Conservation (phyloP, 2,888 invertebrate species). For the Ryuthela nishihirai region DNA sequence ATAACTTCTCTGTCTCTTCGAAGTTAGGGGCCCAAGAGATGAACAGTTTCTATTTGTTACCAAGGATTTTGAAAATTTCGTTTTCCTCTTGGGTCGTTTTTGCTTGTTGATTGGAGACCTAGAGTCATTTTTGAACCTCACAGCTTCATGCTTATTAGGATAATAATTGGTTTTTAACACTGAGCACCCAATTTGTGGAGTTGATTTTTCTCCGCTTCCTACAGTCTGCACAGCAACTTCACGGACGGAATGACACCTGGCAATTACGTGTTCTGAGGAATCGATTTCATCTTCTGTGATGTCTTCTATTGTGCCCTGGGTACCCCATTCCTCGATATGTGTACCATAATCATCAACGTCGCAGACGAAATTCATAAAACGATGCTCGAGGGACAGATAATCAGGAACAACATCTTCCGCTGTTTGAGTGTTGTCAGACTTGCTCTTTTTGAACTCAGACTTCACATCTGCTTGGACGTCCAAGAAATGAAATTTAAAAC, state of each 20-base stretch:
- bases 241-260: background rate
- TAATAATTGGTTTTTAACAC: background rate
- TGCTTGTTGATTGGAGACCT: too few relatives aligned
- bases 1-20: conserved; percentile 4
- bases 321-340: conserved; percentile 10
- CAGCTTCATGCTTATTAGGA: background rate
- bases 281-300: conserved; percentile 30
- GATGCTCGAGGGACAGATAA: too few relatives aligned
- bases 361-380: conserved; percentile 10
- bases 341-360: conserved; percentile 24
- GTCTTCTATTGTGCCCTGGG: too few relatives aligned
- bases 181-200: too few relatives aligned
- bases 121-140: background rate
- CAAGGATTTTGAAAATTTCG: background rate
- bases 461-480: too few relatives aligned
- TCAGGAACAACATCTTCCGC: too few relatives aligned
- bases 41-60: conserved; percentile 17
- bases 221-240: background rate
- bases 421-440: conserved; percentile 7
- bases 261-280: background rate
- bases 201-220: background rate
- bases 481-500: conserved; percentile 6
- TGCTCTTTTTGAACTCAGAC: conserved; percentile 15
- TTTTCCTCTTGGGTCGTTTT: background rate
- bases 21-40: conserved; percentile 1